Evolutionary conservation across 1,140 invertebrate genomes (phyloP), one percentile per base, ranked within the genome.

Genomic region (Propsilocerus akamusi): DNA sequence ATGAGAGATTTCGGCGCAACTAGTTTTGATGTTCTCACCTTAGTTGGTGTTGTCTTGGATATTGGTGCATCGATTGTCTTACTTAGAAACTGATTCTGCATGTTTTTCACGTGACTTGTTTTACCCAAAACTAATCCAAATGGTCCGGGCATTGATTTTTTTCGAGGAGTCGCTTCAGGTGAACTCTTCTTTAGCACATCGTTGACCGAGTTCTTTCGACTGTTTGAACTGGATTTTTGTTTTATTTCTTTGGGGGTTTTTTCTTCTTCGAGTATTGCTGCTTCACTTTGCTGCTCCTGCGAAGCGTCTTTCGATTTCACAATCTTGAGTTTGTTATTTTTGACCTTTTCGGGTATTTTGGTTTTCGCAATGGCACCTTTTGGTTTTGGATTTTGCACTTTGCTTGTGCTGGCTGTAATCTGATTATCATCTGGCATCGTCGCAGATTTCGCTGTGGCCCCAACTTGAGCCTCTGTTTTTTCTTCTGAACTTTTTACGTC

Each of bases 61-160:
- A 61, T 51, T 14, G 67, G 48, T 10, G 41, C 53, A 10, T 51
- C 54, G 41, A 60, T 52, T 57, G 70, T 62, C 41, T 64, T 67
- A 51, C 68, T 70, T 25, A 75, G 67, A 24, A 72, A 59, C 55
- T 67, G 66, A 52, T 71, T 66, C 57, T 74, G 72, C 26, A 75
- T 62, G 50, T 71, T 68, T 51, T 72, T 73, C 1, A 75, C 71
- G 12, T 70, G n/a, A n/a, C n/a, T 65, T 1, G 60, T 58, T 8
- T 62, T 61, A 32, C 58, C 58, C 51, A 41, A 20, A 41, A 62
- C 64, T 5, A 57, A 55, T 26, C 58, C 49, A 26, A 54, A 50
- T 51, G 56, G 52, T 17, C 54, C 62, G 11, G 61, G 59, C 26
- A 65, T 58, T 12, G 63, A 65, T 50, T 46, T 51, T 26, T 48